Conservation (phyloP, 2,113 vertebrate genomes). For the Suncus etruscus region DNA sequence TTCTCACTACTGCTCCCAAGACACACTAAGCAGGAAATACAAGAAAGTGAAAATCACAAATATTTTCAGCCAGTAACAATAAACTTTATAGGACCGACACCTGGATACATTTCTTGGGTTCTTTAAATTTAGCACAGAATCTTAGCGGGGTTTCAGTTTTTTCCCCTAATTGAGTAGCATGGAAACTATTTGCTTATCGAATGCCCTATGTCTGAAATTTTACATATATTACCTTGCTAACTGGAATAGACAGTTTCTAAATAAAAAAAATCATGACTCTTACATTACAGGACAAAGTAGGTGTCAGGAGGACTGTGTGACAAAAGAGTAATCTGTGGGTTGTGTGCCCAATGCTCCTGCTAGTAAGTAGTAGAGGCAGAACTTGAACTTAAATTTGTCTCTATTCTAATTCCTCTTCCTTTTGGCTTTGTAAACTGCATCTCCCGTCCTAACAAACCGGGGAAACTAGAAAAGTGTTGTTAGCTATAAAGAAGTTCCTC, state of each 20-base stretch:
- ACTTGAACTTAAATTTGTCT: background rate
- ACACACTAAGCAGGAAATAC: background rate
- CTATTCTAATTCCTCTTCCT: background rate
- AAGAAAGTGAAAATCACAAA: background rate
- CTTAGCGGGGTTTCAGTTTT: background rate
- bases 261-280: background rate
- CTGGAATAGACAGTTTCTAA: background rate
- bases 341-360: background rate
- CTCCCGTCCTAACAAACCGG: background rate
- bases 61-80: background rate
- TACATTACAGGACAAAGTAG: background rate
- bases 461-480: background rate
- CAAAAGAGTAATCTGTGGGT: too few relatives aligned
- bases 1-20: background rate
- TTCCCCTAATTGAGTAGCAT: background rate
- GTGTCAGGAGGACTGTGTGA: background rate
- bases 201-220: background rate
- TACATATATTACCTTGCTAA: background rate
- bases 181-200: background rate
- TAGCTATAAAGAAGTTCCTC: background rate
- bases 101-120: background rate
- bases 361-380: background rate
- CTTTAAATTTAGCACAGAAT: background rate
- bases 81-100: background rate
- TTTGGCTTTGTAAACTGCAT: background rate